Conservation (phyloP, 1,140 invertebrate genomes). For the Littorina saxatilis region DNA sequence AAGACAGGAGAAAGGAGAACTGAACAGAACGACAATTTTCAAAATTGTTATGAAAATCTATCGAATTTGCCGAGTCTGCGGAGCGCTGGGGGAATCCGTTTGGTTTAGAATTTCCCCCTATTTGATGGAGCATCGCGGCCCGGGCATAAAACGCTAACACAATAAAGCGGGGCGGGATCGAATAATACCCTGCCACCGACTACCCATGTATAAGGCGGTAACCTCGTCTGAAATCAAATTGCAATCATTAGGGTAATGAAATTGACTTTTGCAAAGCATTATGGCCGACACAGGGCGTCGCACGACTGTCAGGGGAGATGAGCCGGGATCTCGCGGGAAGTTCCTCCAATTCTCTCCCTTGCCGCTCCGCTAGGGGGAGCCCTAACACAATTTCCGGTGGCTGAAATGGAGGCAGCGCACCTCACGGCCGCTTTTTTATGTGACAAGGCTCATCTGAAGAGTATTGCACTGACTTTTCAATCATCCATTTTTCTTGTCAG, state of each 20-base stretch:
- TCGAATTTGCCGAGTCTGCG: constrained; percentile 25
- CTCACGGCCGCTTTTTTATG: constrained; percentile 15
- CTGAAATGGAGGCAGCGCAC: constrained; percentile 24
- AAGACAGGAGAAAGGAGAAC: not conserved
- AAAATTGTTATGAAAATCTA: constrained; percentile 35
- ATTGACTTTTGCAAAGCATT: constrained; percentile 36
- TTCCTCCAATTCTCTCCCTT: not conserved
- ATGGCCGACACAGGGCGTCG: constrained; percentile 13
- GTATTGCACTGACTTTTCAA: constrained; percentile 36
- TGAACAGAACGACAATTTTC: constrained; percentile 23
- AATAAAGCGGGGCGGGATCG: constrained; percentile 24
- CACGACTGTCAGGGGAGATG: constrained; percentile 15
- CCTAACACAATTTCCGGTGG: constrained; percentile 35
- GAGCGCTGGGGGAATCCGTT: constrained; percentile 4
- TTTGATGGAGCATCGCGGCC: not conserved
- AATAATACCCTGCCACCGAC: constrained; percentile 12
- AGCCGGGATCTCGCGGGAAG: not conserved
- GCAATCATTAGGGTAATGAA: constrained; percentile 29
- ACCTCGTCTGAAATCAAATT: constrained; percentile 30
- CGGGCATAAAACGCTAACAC: not conserved
- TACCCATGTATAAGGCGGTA: not conserved
- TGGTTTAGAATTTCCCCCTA: constrained; percentile 28
- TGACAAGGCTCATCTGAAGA: constrained; percentile 31
- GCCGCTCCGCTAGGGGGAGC: not conserved
- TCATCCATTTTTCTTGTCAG: constrained; percentile 37